phyloP scores from a whole-genome alignment of 2,888 invertebrate species.

The Lasioglossum lativentre region DNA sequence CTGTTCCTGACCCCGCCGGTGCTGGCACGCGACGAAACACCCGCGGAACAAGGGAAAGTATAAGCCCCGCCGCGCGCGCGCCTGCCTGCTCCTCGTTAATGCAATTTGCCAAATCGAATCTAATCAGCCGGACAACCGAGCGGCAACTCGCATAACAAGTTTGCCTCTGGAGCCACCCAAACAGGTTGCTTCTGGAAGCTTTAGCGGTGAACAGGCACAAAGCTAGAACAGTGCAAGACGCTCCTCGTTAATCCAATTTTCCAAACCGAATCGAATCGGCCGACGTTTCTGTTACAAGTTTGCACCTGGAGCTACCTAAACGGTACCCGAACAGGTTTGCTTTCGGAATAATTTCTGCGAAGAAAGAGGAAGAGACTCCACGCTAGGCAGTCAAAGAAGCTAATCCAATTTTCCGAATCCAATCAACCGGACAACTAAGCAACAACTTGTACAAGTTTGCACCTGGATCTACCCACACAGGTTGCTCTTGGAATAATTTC shows the following conservation, averaged over 20 bases:
- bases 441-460: too few relatives aligned
- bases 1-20: constrained; percentile 80
- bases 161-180: neutral
- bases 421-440: too few relatives aligned
- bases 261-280: too few relatives aligned
- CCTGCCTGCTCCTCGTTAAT: constrained; percentile 31
- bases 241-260: too few relatives aligned
- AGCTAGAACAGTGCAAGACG: too few relatives aligned
- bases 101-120: constrained; percentile 64
- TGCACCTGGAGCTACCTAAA: neutral
- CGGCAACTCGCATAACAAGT: neutral
- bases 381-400: too few relatives aligned
- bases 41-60: constrained; percentile 48
- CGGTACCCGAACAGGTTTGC: too few relatives aligned
- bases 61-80: constrained; percentile 12
- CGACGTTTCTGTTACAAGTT: too few relatives aligned
- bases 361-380: neutral
- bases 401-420: too few relatives aligned
- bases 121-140: constrained; percentile 48
- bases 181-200: neutral
- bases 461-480: neutral
- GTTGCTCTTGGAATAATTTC: neutral
- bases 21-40: constrained; percentile 52
- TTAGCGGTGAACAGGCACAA: too few relatives aligned
- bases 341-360: rapidly evolving